Percentiles rank a stretch among this genome's conserved stretches.
These are phyloP conservation scores for Drosophila tanythrix DNA, from an alignment of 2,888 invertebrate genomes.

Conservation along the genomic window DNA sequence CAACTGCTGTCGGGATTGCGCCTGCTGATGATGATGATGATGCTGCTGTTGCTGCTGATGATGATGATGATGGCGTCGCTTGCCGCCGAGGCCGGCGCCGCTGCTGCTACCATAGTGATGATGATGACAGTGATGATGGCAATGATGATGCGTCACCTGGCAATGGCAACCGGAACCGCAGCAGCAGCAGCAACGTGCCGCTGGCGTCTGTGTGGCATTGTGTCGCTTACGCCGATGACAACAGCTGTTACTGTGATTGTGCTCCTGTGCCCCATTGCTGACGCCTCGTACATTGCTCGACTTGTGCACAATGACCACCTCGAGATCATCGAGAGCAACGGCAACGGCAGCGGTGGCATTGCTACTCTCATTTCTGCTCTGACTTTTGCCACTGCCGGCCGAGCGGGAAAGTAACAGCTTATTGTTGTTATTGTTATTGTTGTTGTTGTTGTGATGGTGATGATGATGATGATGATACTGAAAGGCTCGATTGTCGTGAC, in stretches of 20 bases:
- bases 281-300: slow-evolving; percentile 37
- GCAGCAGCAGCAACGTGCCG: slow-evolving; percentile 45
- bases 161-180: slow-evolving; percentile 54
- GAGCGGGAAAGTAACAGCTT: slow-evolving; percentile 69
- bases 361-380: slow-evolving; percentile 47
- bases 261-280: slow-evolving; percentile 32
- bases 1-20: slow-evolving; percentile 30
- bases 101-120: slow-evolving; percentile 31
- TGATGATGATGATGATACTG: slow-evolving; percentile 65
- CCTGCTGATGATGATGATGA: slow-evolving; percentile 27
- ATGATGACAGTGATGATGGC: slow-evolving; percentile 46
- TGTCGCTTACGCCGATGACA: slow-evolving; percentile 77
- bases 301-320: slow-evolving; percentile 77
- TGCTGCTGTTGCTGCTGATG: background rate
- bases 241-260: slow-evolving; percentile 19
- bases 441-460: slow-evolving; percentile 43
- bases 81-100: slow-evolving; percentile 34
- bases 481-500: slow-evolving; percentile 84
- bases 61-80: slow-evolving; percentile 39
- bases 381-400: slow-evolving; percentile 68
- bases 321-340: slow-evolving; percentile 60
- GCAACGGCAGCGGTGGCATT: slow-evolving; percentile 47
- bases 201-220: slow-evolving; percentile 82
- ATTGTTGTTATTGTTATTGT: slow-evolving; percentile 74
- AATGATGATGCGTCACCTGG: slow-evolving; percentile 56